Evolutionary conservation across 30 jellyfish, hydroid and myxozoan species (phyloP).

Genomic region (Sanderia malayensis): DNA sequence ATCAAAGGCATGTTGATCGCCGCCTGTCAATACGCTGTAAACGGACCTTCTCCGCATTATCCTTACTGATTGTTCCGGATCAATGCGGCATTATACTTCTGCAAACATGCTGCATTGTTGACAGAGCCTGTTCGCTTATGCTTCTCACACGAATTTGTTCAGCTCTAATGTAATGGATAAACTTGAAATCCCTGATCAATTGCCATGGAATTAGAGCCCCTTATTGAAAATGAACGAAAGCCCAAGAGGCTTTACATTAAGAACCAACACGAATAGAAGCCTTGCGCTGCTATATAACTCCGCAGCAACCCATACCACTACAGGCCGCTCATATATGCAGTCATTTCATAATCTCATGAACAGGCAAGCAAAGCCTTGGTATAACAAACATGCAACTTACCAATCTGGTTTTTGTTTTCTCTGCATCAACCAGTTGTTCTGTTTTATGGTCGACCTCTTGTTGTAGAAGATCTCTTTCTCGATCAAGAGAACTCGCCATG

Average conservation of each 20-base stretch:
- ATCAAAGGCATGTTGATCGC: neutral
- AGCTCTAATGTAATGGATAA: too few relatives aligned
- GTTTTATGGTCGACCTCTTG: slow-evolving; percentile 92
- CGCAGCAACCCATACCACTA: too few relatives aligned
- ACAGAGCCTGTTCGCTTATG: neutral
- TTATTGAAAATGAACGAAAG: too few relatives aligned
- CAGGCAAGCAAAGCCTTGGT: too few relatives aligned
- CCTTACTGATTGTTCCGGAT: neutral
- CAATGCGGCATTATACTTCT: neutral
- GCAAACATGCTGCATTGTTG: neutral
- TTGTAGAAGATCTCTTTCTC: slow-evolving; percentile 86
- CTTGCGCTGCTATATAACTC: too few relatives aligned
- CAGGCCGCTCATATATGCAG: too few relatives aligned
- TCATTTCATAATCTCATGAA: too few relatives aligned
- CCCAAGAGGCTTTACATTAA: too few relatives aligned
- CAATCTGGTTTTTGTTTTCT: slow-evolving; percentile 42
- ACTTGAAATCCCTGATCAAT: too few relatives aligned
- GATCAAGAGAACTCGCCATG: slow-evolving; percentile 68
- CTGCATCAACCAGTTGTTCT: slow-evolving; percentile 68
- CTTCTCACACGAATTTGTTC: neutral
- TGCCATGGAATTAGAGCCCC: too few relatives aligned
- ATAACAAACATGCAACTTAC: too few relatives aligned
- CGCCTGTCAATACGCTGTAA: neutral
- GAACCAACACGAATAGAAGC: too few relatives aligned
- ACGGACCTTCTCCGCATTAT: slow-evolving; percentile 9